Percentiles rank a stretch among this genome's conserved stretches.
phyloP scores from a whole-genome alignment of 2,797 vertebrate species.

The Monodelphis domestica region DNA sequence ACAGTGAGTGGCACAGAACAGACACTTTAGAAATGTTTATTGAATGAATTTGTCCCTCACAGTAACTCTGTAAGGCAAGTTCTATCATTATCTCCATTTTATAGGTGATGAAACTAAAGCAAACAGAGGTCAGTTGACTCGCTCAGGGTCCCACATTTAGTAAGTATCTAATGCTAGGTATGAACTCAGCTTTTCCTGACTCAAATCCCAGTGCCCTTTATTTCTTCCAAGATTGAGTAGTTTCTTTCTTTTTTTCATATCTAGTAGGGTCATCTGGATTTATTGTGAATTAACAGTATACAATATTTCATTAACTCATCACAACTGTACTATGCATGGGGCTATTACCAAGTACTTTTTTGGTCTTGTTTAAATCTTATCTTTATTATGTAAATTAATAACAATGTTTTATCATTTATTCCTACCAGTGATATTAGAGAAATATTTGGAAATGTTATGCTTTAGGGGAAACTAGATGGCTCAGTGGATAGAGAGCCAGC shows the following conservation, averaged over 20 bases:
- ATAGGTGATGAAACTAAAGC: too few relatives aligned
- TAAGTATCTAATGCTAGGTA: too few relatives aligned
- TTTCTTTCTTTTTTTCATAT: background rate
- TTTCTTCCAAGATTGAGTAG: background rate
- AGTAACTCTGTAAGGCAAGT: too few relatives aligned
- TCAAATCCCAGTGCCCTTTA: background rate
- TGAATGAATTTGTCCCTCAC: too few relatives aligned
- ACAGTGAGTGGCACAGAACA: too few relatives aligned
- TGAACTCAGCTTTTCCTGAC: background rate
- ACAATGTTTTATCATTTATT: background rate
- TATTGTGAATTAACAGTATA: background rate
- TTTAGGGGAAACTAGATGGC: too few relatives aligned
- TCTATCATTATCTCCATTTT: too few relatives aligned
- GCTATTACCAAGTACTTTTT: background rate
- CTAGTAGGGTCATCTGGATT: background rate
- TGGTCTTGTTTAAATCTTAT: background rate
- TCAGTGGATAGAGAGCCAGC: too few relatives aligned
- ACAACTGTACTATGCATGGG: background rate
- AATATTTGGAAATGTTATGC: background rate
- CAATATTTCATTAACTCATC: background rate
- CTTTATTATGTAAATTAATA: background rate
- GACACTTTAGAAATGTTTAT: too few relatives aligned
- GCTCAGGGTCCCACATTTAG: too few relatives aligned
- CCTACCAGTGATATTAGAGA: background rate
- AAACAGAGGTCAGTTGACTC: too few relatives aligned